Evolutionary conservation across 2,888 invertebrate genomes (phyloP), one percentile per base, ranked within the genome.

Genomic region (Ichneumoninae sp.): DNA sequence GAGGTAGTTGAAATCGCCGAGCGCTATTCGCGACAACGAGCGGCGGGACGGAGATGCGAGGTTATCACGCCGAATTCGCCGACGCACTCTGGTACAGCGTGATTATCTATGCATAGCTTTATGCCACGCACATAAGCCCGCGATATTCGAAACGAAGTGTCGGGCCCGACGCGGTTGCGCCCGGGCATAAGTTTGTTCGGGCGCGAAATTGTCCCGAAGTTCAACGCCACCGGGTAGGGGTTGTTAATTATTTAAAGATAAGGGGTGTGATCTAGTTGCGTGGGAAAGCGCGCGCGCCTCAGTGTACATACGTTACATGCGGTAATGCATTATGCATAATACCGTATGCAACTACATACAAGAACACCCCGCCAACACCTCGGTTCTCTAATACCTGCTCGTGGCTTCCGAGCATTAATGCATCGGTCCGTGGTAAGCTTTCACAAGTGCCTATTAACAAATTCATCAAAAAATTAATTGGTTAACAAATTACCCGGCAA

Each of bases 131-230:
- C 40, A 57, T 26, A 40, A 73, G 26, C 22, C 40, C 40, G 22
- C 36, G 57, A 60, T 8, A 19, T 68, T 69, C 40, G 16, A 68
- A 68, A 73, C n/a, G 57, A 69, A 70, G 70, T 44, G 36, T 26
- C 60, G n/a, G 36, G 22, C 52, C 8, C 44, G 50, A 10, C 36
- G 30, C 26, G 44, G 0, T 26, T 40, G 19, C 60, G n/a, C 10
- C 52, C 19, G 50, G 33, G 68, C 16, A n/a, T 54, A 68, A 78
- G 77, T 63, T 78, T 78, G 44, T 63, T 70, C 40, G 40, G 19
- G 50, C 63, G 63, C 69, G 63, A 69, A 75, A 81, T 81, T 74
- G 30, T 63, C 30, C 30, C n/a, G 19, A 74, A 83, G 73, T 73
- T 83, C 78, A 50, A 52, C 63, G 47, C 78, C 1, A 40, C 19